Evolutionary conservation across 2,113 vertebrate species (phyloP), one percentile per base, ranked within the genome.

Genomic region (Tupaia tana): DNA sequence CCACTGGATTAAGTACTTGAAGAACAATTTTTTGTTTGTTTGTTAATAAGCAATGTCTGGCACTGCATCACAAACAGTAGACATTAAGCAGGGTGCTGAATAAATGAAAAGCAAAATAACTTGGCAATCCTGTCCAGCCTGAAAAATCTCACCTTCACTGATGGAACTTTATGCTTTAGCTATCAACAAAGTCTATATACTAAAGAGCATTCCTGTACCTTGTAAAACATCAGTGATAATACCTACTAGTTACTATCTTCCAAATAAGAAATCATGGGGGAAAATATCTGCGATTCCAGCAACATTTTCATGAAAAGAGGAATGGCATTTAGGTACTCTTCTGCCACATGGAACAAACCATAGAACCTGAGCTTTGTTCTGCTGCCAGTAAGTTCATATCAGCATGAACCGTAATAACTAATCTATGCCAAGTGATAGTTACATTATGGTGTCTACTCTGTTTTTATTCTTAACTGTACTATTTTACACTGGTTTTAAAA

Each of bases 191-290:
- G 12, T 54, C 69, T 74, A 52, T 24, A 79, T 14, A 93, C 52
- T 24, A 73, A 89, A 84, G 59, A 93, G n/a, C 12, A 61, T 61
- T 89, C 89, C 19, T 58, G 59, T n/a, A 91, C 90, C 52, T 95
- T 67, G 18, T 10, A 69, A 95, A 96, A 93, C 4, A 59, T 75
- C 9, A 61, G 7, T 56, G 80, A 95, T 67, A 19, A 59, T 34
- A 0, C 52, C 56, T 81, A 73, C 70, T 80, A 82, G 18, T 73
- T 54, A 70, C 31, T 84, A 77, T 25, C 34, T 90, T 78, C n/a
- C 59, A 85, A 78, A 70, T 1, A 80, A 64, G 16, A 71, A 92
- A 59, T 85, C 64, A 83, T 6, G 13, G 52, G 6, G 31, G 5
- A 2, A 5, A 61, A 31, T 79, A 29, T 25, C 71, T 75, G 83